A percentile compares a stretch with the other conserved stretches of the same genome.
phyloP scores from a whole-genome alignment of 1,140 invertebrate genomes.

The Ceratina calcarata region DNA sequence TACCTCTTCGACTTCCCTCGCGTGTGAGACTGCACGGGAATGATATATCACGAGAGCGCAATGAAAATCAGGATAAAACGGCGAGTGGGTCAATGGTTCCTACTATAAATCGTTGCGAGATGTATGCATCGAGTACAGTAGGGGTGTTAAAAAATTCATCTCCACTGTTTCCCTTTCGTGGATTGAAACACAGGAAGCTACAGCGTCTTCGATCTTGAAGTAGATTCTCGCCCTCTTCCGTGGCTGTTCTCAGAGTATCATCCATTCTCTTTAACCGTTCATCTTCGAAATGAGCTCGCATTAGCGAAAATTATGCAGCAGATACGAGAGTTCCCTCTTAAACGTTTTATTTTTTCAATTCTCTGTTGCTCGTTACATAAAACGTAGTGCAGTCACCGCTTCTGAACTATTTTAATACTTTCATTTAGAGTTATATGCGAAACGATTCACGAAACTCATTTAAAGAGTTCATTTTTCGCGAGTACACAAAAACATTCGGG shows the following conservation, averaged over 20 bases:
- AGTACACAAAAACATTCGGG: neutral
- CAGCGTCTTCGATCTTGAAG: neutral
- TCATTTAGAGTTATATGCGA: no score
- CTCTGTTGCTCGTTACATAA: no score
- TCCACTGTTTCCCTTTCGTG: no score
- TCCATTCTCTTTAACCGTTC: constrained; percentile 6
- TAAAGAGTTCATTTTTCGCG: no score
- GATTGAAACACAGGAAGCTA: no score
- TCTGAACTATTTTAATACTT: no score
- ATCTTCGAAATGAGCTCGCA: neutral
- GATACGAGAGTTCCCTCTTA: neutral
- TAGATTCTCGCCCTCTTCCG: neutral
- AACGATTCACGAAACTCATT: no score
- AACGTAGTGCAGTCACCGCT: no score
- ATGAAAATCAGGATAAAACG: neutral
- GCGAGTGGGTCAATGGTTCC: no score
- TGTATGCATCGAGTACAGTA: no score
- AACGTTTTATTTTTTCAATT: neutral
- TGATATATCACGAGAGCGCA: no score
- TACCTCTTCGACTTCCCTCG: neutral
- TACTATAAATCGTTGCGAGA: neutral
- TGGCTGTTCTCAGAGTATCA: neutral
- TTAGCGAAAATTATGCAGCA: constrained; percentile 5
- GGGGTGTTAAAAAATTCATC: no score
- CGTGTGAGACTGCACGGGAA: neutral